phyloP scores from a whole-genome alignment of 2,888 invertebrate species.

The Lymantria dispar region DNA sequence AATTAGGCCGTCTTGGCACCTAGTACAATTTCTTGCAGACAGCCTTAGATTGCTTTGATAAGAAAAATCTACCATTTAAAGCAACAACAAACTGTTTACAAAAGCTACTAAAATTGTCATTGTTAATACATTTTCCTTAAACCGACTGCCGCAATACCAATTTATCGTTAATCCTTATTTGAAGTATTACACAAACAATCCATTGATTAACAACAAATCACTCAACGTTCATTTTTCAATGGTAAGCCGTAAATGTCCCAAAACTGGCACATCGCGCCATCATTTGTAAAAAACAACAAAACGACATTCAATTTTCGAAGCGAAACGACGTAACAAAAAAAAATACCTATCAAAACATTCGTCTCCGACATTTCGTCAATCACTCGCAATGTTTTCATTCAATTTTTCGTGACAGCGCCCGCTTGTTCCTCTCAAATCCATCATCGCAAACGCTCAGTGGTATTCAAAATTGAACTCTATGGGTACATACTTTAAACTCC shows the following conservation, averaged over 20 bases:
- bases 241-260: constrained; percentile 21
- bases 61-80: too few relatives aligned
- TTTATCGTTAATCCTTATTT: too few relatives aligned
- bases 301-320: constrained; percentile 31
- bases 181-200: not conserved
- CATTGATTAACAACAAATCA: constrained; percentile 7
- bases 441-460: not conserved
- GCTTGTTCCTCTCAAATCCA: constrained; percentile 12
- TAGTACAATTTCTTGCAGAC: too few relatives aligned
- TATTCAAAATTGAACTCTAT: constrained; percentile 14
- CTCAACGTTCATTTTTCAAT: constrained; percentile 16
- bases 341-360: constrained; percentile 38
- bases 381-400: constrained; percentile 45
- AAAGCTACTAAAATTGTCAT: too few relatives aligned
- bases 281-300: constrained; percentile 20
- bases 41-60: too few relatives aligned
- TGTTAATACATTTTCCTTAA: too few relatives aligned
- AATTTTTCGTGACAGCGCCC: constrained; percentile 38
- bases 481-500: not conserved
- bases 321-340: constrained; percentile 21
- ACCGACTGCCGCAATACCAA: too few relatives aligned
- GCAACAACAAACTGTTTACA: too few relatives aligned
- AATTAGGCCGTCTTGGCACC: too few relatives aligned
- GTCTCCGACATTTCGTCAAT: constrained; percentile 40
- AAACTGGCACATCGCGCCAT: constrained; percentile 18